Conservation (phyloP, 2,888 invertebrate genomes). For the Chaetogeoica ovagalla region DNA sequence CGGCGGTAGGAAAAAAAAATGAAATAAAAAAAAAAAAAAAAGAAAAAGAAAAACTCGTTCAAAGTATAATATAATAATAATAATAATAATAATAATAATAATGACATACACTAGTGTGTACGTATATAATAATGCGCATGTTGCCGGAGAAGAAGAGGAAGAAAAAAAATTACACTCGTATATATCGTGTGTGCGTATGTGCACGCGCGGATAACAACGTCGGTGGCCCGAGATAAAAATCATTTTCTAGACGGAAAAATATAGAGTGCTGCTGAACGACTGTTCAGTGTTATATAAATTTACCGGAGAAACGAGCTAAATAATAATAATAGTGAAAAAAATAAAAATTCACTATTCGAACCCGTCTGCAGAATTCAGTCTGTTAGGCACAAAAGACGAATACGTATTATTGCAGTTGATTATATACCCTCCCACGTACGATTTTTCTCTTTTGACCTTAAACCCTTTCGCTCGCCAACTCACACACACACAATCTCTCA, state of each 20-base stretch:
- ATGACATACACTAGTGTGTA: not conserved
- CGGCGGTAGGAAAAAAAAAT: not conserved
- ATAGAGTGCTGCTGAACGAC: not conserved
- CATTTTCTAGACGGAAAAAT: conserved; percentile 33
- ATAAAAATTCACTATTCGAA: conserved; percentile 16
- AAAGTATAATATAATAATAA: not conserved
- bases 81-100: too few relatives aligned
- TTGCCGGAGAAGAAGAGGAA: not conserved
- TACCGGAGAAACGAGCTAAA: not conserved
- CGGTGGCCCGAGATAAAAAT: conserved; percentile 51
- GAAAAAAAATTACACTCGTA: conserved; percentile 25
- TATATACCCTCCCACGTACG: too few relatives aligned
- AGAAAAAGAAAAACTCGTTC: conserved; percentile 28
- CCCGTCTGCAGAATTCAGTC: conserved; percentile 22
- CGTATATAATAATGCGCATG: conserved; percentile 31
- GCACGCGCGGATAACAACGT: conserved; percentile 44
- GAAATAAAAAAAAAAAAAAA: conserved; percentile 1
- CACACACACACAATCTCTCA: not conserved
- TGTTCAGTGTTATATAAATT: conserved; percentile 18
- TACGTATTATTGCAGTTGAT: not conserved
- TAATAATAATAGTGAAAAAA: too few relatives aligned
- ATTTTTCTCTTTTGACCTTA: conserved; percentile 14
- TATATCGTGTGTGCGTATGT: not conserved
- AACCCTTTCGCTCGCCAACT: not conserved
- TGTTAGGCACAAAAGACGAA: not conserved